Percentiles rank a stretch among this genome's conserved stretches.
Conservation (phyloP, 1,140 invertebrate genomes). For the Dermatophagoides farinae region DNA sequence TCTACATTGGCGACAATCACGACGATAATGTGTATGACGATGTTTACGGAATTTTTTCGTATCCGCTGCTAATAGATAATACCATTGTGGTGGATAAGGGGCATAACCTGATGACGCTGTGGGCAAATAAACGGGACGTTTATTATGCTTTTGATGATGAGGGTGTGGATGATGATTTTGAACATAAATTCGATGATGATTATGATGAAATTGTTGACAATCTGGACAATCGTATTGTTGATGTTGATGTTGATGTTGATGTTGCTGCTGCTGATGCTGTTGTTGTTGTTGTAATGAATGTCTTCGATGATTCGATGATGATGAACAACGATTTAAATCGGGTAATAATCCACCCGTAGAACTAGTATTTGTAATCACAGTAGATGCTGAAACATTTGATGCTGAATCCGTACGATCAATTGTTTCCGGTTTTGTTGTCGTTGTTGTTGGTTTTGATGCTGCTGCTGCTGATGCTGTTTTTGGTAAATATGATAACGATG, state of each 20-base stretch:
- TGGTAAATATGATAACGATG: no score
- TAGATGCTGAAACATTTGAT: not conserved
- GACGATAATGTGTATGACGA: not conserved
- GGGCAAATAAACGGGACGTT: no score
- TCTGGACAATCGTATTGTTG: not conserved
- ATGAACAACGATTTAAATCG: no score
- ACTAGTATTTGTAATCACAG: not conserved
- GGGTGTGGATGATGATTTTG: no score
- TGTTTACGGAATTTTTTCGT: conserved; percentile 2
- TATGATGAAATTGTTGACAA: not conserved
- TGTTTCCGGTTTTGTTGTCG: no score
- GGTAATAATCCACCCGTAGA: not conserved
- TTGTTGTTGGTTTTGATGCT: no score
- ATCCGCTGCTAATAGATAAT: conserved; percentile 1
- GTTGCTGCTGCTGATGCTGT: no score
- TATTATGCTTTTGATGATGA: not conserved
- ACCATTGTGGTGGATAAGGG: conserved; percentile 4
- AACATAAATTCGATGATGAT: not conserved
- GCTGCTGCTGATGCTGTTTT: no score
- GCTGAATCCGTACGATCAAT: no score
- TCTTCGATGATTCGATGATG: no score
- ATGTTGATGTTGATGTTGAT: no score
- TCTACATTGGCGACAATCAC: not conserved
- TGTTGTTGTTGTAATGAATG: no score
- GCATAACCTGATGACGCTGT: not conserved